These are phyloP conservation scores for Colletes gigas DNA, from an alignment of 1,140 invertebrate genomes.

Conservation along the genomic window DNA sequence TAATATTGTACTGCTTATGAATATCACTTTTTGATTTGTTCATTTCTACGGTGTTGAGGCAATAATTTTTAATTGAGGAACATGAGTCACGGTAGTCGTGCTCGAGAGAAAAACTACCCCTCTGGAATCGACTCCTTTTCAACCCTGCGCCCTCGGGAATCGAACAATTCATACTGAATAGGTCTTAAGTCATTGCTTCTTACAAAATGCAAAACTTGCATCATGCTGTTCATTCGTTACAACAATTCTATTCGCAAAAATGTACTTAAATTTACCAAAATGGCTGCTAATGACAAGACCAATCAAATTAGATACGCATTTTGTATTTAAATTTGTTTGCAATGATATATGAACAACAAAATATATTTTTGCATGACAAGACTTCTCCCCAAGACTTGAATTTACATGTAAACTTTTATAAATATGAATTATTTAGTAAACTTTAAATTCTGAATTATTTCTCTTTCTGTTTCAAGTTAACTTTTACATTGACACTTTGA, in stretches of 20 bases:
- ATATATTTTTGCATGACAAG: no score
- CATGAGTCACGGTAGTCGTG: slow-evolving; percentile 39
- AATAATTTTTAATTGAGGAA: slow-evolving; percentile 11
- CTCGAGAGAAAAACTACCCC: slow-evolving; percentile 37
- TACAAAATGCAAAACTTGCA: neutral
- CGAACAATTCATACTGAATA: slow-evolving; percentile 35
- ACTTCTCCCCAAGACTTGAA: no score
- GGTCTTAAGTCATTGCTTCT: slow-evolving; percentile 33
- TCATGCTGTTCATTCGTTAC: neutral
- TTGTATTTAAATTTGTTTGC: no score
- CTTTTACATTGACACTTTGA: no score
- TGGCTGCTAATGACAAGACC: no score
- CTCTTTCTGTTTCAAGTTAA: no score
- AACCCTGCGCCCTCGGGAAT: slow-evolving; percentile 1
- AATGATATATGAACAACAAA: no score
- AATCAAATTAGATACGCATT: no score
- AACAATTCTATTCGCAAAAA: neutral
- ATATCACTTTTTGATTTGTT: neutral
- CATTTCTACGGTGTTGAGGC: neutral
- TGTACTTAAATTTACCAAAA: neutral
- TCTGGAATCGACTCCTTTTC: neutral
- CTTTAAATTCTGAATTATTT: no score
- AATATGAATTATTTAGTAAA: no score
- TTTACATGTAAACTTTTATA: no score
- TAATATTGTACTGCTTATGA: no score